phyloP scores from a whole-genome alignment of 2,797 vertebrate species.

The Crenichthys baileyi region DNA sequence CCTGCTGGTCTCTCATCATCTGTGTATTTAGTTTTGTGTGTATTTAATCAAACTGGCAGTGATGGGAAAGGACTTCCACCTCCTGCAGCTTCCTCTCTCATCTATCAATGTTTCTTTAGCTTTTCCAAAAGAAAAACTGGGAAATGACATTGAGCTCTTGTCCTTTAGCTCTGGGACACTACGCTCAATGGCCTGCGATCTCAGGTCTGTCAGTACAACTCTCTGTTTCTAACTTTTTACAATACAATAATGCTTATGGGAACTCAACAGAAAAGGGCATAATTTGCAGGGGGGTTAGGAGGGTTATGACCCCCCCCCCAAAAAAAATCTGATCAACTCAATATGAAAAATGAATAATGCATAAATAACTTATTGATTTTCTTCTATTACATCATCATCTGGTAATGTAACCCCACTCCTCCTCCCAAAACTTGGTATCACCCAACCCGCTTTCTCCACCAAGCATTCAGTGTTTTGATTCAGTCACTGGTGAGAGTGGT shows the following conservation, averaged over 20 bases:
- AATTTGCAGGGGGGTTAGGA: no score
- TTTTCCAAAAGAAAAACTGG: conserved; percentile 40
- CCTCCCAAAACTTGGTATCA: no score
- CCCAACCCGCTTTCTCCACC: no score
- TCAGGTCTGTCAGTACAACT: not conserved
- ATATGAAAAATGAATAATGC: no score
- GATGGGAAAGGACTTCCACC: not conserved
- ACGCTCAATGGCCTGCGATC: conserved; percentile 3
- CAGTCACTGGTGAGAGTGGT: no score
- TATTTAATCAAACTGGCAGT: conserved; percentile 15
- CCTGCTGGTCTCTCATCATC: conserved; percentile 1
- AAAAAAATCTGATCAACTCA: no score
- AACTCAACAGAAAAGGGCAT: not conserved
- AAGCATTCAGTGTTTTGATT: no score
- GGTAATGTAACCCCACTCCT: no score
- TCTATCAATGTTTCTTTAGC: conserved; percentile 31
- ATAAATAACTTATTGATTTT: no score
- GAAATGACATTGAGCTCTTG: conserved; percentile 57
- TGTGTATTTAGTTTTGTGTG: conserved; percentile 10
- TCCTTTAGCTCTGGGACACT: conserved; percentile 42
- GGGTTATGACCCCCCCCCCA: no score
- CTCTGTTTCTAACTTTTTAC: not conserved
- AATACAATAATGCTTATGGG: not conserved
- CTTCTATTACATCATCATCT: no score
- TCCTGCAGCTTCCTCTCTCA: conserved; percentile 2